Evolutionary conservation across 2,113 vertebrate species (phyloP).

Genomic region (Apteryx mantelli): DNA sequence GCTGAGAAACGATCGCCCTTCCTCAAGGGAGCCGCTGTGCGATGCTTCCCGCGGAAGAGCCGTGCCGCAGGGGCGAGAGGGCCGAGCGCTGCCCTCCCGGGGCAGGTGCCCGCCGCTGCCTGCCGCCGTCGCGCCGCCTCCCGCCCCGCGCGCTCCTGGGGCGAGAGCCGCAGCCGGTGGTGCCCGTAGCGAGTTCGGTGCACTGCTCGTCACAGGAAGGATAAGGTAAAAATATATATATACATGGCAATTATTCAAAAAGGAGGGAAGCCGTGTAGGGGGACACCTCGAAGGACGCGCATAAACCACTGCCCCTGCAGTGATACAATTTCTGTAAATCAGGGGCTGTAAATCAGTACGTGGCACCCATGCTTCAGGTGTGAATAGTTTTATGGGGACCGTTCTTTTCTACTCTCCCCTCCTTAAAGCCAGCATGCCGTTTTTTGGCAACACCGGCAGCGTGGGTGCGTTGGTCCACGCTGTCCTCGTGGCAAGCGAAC

Average conservation of each 20-base stretch:
- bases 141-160: fast-evolving
- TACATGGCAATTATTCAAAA: neutral
- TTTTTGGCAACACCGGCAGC: neutral
- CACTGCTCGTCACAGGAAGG: neutral
- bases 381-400: neutral
- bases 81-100: neutral
- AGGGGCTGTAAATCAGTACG: too few relatives aligned
- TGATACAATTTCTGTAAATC: neutral
- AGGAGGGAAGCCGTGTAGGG: neutral
- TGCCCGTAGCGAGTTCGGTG: neutral
- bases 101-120: neutral
- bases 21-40: neutral
- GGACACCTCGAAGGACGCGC: neutral
- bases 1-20: constrained; percentile 33
- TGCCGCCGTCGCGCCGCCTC: fast-evolving
- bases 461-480: neutral
- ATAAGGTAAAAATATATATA: neutral
- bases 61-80: neutral
- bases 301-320: neutral
- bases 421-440: neutral
- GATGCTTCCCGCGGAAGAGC: neutral
- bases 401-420: neutral
- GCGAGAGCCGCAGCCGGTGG: neutral
- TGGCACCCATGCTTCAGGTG: neutral
- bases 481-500: neutral